Evolutionary conservation across 2,797 vertebrate genomes (phyloP).

Genomic region (Pristis pectinata): DNA sequence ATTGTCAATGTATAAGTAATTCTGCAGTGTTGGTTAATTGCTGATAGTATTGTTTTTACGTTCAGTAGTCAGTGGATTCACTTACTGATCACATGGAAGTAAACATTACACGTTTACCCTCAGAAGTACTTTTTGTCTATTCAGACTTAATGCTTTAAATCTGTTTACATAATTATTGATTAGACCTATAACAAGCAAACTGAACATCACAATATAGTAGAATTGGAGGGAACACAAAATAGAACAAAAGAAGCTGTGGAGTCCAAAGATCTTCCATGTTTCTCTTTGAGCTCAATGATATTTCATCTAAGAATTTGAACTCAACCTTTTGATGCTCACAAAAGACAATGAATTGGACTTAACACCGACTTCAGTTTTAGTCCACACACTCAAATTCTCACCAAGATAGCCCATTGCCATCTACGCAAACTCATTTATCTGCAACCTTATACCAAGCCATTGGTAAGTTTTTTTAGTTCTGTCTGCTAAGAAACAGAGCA

Average conservation of each 20-base stretch:
- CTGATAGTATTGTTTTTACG: background rate
- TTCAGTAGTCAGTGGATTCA: background rate
- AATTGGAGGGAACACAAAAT: background rate
- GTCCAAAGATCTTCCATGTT: background rate
- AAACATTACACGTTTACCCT: background rate
- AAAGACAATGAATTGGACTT: background rate
- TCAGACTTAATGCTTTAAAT: background rate
- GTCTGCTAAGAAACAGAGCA: background rate
- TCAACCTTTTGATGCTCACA: background rate
- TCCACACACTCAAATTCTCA: background rate
- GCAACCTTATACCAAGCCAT: background rate
- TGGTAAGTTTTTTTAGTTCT: background rate
- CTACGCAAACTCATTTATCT: background rate
- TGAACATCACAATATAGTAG: background rate
- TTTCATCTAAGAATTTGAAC: background rate
- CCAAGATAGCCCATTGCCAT: background rate
- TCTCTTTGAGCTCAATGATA: background rate
- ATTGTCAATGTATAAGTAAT: background rate
- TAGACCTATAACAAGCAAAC: background rate
- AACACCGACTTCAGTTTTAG: background rate
- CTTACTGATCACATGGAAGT: background rate
- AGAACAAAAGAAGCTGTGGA: background rate
- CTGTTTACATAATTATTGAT: background rate
- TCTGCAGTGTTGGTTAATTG: background rate
- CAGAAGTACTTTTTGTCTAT: background rate